These are phyloP conservation scores for Danaus melanippus DNA, from an alignment of 1,140 invertebrate species.

Conservation along the genomic window DNA sequence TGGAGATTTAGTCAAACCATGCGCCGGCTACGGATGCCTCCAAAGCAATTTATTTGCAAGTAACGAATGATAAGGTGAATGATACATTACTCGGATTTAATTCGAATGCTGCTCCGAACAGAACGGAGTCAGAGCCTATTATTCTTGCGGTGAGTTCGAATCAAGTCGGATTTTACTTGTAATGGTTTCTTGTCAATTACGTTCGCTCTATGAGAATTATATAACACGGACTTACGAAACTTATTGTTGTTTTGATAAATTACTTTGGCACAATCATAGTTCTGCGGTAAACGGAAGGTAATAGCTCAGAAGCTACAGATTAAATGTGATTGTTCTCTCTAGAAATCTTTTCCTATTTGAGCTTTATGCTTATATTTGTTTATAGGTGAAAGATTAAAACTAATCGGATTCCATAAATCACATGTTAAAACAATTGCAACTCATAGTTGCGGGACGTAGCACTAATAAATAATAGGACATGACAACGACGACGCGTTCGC, in stretches of 20 bases:
- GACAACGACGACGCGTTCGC: slow-evolving; percentile 8
- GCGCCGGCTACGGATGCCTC: slow-evolving; percentile 35
- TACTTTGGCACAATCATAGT: slow-evolving; percentile 11
- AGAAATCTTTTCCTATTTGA: neutral
- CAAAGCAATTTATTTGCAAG: slow-evolving; percentile 48
- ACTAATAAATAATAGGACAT: slow-evolving; percentile 13
- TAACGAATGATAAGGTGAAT: slow-evolving; percentile 40
- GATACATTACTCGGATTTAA: slow-evolving; percentile 44
- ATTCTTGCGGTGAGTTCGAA: slow-evolving; percentile 32
- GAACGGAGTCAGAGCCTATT: slow-evolving; percentile 26
- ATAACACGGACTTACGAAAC: slow-evolving; percentile 18
- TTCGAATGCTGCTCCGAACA: slow-evolving; percentile 16
- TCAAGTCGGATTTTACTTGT: slow-evolving; percentile 22
- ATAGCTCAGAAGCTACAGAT: neutral
- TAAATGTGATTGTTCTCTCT: too few relatives aligned
- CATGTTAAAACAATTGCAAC: slow-evolving; percentile 2
- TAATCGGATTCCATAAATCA: slow-evolving; percentile 5
- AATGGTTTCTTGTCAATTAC: slow-evolving; percentile 26
- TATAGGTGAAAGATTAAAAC: slow-evolving; percentile 1
- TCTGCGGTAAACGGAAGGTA: slow-evolving; percentile 10
- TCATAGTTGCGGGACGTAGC: slow-evolving; percentile 7
- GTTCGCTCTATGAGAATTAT: slow-evolving; percentile 15
- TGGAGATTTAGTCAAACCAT: slow-evolving; percentile 49
- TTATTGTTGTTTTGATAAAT: slow-evolving; percentile 20
- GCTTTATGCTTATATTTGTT: neutral